Base-by-base conservation (phyloP, 2,113 vertebrate species). In the Rutilus rutilus region DNA sequence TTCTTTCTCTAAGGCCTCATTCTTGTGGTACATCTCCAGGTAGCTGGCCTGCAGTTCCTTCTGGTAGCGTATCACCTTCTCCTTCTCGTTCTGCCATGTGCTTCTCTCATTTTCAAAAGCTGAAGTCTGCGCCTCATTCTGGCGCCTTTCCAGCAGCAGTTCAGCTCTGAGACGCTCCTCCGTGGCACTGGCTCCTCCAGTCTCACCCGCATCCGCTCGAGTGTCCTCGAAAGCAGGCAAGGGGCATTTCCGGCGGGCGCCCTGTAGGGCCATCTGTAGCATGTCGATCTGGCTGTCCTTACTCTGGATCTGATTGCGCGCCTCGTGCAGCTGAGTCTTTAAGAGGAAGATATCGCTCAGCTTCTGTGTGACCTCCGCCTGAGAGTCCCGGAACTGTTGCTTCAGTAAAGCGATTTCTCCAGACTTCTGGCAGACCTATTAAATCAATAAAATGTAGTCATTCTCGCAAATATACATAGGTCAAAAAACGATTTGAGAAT, bases 401-500 rank as follows among this genome's bases (percentile, higher is more conserved):
- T 99, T 99, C 90, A 99, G 93, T 87, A 99, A 90, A 5, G 97
- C 96, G 86, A 99, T 99, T 92, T 99, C 98, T 0, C 97, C 97
- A 0, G 97, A 96, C 89, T 99, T 99, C 94, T 99, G 98, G 92
- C 97, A 99, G 86, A 99, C 98, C 97, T 98, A 89, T 19, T 57
- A 81, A 73, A 82, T 6, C 59, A 47, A 39, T 0, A 42, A 12
- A 39, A 7, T 33, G 5, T 7, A 30, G 45, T 17, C 0, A 52
- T 9, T 21, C 54, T 25, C 23, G 1, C 10, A n/a, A 42, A 42
- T 71, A 39, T 10, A 39, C 19, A 71, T 33, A 19, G n/a, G 64
- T 19, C 64, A 33, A 23, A 71, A 71, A 42, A 23, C 10, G 9
- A 71, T 71, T 12, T 42, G 67, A 39, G 36, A 69, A 69, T 8